A percentile compares a stretch with the other conserved stretches of the same genome.
Evolutionary conservation across 2,113 vertebrate species (phyloP).

Genomic region (Dendrocopos noguchii): DNA sequence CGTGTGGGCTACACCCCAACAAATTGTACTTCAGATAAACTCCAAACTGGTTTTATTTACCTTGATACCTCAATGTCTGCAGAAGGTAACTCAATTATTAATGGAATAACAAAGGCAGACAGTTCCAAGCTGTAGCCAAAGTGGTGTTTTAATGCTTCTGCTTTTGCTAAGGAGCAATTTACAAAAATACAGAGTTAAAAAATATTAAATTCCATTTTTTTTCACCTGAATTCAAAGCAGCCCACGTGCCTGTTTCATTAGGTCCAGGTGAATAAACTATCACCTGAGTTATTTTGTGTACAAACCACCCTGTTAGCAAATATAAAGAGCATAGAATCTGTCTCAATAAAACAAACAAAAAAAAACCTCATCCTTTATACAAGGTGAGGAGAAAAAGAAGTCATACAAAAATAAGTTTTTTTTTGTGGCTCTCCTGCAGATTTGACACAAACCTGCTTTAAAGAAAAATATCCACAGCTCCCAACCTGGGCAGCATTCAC

Average conservation of each 20-base stretch:
- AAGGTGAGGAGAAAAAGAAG: neutral
- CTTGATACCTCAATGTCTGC: neutral
- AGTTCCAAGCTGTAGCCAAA: neutral
- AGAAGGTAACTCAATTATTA: neutral
- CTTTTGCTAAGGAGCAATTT: conserved; percentile 3
- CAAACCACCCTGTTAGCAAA: conserved; percentile 13
- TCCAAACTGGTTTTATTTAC: neutral
- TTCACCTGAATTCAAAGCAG: neutral
- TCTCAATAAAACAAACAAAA: neutral
- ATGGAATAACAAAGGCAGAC: neutral
- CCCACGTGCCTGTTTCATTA: neutral
- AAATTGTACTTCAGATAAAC: no score
- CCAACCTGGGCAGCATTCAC: neutral
- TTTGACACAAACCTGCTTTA: conserved; percentile 43
- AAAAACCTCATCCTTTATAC: neutral
- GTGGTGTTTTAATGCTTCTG: conserved; percentile 50
- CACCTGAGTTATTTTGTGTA: neutral
- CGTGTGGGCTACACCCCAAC: no score
- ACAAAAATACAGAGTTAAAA: conserved; percentile 54
- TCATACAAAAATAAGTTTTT: conserved; percentile 58
- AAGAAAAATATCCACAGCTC: neutral
- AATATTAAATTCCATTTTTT: neutral
- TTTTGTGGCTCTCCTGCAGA: conserved; percentile 11
- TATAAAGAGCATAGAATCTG: neutral
- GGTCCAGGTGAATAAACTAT: neutral